A percentile compares a stretch with the other conserved stretches of the same genome.
These are phyloP conservation scores for Xerus rutilus DNA, from an alignment of 2,797 vertebrate species.

Conservation along the genomic window DNA sequence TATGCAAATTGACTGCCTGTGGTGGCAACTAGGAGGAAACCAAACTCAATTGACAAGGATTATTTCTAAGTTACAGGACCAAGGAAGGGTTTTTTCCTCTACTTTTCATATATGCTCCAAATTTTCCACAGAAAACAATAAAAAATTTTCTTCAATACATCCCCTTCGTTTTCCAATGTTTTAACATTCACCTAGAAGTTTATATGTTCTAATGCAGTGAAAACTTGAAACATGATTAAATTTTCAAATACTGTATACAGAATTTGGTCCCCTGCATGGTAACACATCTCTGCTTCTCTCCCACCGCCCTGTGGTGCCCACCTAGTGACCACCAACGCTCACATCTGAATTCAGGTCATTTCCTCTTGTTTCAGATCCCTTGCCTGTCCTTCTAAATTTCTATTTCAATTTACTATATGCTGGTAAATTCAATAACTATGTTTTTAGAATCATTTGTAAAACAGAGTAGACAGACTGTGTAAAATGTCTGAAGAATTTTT, in stretches of 20 bases:
- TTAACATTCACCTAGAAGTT: not conserved
- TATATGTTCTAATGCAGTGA: not conserved
- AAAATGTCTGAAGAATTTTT: not conserved
- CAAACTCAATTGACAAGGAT: not conserved
- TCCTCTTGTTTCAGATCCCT: not conserved
- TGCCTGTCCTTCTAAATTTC: not conserved
- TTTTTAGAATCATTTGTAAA: not conserved
- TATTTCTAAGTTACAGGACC: not conserved
- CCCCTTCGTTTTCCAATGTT: not conserved
- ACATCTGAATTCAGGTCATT: not conserved
- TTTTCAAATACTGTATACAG: not conserved
- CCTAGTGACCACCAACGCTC: not conserved
- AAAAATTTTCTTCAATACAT: not conserved
- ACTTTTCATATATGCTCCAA: not conserved
- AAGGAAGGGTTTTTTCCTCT: not conserved
- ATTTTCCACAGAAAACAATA: not conserved
- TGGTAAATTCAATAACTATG: not conserved
- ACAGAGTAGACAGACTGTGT: not conserved
- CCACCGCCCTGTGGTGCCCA: not conserved
- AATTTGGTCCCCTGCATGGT: not conserved
- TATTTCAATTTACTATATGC: not conserved
- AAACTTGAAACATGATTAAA: not conserved
- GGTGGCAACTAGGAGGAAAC: not conserved
- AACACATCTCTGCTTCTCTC: rapidly evolving
- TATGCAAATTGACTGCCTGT: not conserved